phyloP scores from a whole-genome alignment of 53 echinoderm and acorn worm species.

The Echinarachnius parma region DNA sequence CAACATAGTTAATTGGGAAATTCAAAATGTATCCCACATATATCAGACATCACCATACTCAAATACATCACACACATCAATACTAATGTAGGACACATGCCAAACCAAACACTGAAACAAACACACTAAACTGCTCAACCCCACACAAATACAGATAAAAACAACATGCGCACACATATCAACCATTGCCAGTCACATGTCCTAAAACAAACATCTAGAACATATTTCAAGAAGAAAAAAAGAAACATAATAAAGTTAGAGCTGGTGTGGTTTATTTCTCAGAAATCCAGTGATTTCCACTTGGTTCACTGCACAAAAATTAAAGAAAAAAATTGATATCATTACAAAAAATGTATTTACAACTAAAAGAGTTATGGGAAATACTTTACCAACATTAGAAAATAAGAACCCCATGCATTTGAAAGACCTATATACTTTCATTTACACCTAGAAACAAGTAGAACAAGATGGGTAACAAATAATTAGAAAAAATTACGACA shows the following conservation, averaged over 20 bases:
- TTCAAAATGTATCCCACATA: too few species aligned
- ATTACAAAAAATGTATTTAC: not conserved
- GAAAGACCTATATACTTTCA: not conserved
- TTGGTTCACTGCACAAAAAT: conserved; percentile 20
- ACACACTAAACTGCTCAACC: too few species aligned
- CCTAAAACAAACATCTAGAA: too few species aligned
- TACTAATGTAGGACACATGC: too few species aligned
- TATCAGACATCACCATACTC: too few species aligned
- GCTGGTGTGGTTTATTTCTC: conserved; percentile 39
- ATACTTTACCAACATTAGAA: not conserved
- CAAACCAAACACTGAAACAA: too few species aligned
- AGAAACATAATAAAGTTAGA: not conserved
- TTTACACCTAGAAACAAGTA: not conserved
- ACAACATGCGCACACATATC: too few species aligned
- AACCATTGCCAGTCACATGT: too few species aligned
- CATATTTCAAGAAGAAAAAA: not conserved
- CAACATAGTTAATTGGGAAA: too few species aligned
- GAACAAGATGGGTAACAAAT: conserved; percentile 4
- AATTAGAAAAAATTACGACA: conserved; percentile 42
- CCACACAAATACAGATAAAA: too few species aligned
- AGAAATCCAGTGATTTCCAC: conserved; percentile 30
- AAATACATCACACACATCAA: too few species aligned
- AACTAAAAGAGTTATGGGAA: not conserved
- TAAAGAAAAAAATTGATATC: too few species aligned
- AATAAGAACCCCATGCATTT: not conserved